Percentiles rank a stretch among this genome's conserved stretches.
Conservation (phyloP, 2,888 invertebrate species). For the Pomacea canaliculata region DNA sequence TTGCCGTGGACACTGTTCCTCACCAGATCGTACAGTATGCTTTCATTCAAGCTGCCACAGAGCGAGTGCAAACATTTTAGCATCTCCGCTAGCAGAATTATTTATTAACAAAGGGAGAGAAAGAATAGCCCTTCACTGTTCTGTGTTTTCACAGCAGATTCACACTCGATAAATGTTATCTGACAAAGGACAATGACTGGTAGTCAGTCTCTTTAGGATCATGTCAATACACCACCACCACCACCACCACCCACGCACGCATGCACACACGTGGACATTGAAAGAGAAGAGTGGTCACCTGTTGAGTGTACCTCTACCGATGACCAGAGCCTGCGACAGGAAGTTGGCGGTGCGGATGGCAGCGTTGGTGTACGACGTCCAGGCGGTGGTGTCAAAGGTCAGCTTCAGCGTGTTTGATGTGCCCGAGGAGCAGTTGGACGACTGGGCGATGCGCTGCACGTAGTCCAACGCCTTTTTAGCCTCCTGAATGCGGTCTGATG, state of each 20-base stretch:
- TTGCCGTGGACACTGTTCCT: slow-evolving; percentile 61
- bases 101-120: no score
- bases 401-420: slow-evolving; percentile 56
- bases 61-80: neutral
- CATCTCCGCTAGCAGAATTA: no score
- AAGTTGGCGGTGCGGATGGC: slow-evolving; percentile 63
- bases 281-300: neutral
- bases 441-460: slow-evolving; percentile 48
- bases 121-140: no score
- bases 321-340: slow-evolving; percentile 46
- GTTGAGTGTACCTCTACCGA: slow-evolving; percentile 39
- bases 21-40: slow-evolving; percentile 34
- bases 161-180: no score
- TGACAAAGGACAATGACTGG: no score
- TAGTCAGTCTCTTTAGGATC: no score
- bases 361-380: slow-evolving; percentile 55
- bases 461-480: slow-evolving; percentile 56
- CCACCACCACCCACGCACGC: neutral
- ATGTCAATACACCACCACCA: neutral
- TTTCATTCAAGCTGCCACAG: neutral
- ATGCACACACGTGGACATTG: neutral
- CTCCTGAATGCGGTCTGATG: slow-evolving; percentile 31
- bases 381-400: slow-evolving; percentile 53
- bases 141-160: no score
- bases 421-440: slow-evolving; percentile 49